Evolutionary conservation across 2,113 vertebrate species (phyloP).

Genomic region (Lepus europaeus): DNA sequence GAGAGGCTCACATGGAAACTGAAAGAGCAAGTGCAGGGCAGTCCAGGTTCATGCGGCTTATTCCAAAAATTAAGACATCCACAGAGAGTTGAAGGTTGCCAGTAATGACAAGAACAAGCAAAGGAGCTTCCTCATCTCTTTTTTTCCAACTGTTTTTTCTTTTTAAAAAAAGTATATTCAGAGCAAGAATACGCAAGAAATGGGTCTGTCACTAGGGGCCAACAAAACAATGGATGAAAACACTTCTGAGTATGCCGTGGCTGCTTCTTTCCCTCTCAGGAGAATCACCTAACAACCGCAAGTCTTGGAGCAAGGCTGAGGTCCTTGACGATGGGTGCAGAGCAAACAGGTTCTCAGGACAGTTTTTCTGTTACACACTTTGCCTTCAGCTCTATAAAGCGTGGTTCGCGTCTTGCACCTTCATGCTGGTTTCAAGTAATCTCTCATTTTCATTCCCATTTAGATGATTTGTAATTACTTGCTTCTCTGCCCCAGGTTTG

Average conservation of each 20-base stretch:
- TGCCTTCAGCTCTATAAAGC: not conserved
- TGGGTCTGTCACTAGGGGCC: not conserved
- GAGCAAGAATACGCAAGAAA: constrained; percentile 12
- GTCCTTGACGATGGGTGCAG: not conserved
- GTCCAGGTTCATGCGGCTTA: not conserved
- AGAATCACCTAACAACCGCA: not conserved
- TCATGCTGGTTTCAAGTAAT: not conserved
- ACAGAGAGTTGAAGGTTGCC: not conserved
- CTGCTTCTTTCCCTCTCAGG: not conserved
- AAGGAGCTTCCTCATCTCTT: not conserved
- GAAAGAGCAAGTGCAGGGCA: not conserved
- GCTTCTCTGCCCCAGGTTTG: not conserved
- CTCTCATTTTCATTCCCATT: constrained; percentile 20
- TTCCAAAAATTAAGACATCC: not conserved
- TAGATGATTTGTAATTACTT: constrained; percentile 13
- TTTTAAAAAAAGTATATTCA: not conserved
- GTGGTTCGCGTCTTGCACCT: not conserved
- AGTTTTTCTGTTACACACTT: not conserved
- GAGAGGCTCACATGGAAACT: not conserved
- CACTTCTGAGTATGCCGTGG: not conserved
- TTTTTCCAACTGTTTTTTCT: not conserved
- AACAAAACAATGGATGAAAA: not conserved
- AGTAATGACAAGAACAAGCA: not conserved
- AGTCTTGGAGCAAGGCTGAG: not conserved
- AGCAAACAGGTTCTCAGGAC: not conserved